Conservation (phyloP, 2,888 invertebrate genomes). For the Gymnosoma rotundatum region DNA sequence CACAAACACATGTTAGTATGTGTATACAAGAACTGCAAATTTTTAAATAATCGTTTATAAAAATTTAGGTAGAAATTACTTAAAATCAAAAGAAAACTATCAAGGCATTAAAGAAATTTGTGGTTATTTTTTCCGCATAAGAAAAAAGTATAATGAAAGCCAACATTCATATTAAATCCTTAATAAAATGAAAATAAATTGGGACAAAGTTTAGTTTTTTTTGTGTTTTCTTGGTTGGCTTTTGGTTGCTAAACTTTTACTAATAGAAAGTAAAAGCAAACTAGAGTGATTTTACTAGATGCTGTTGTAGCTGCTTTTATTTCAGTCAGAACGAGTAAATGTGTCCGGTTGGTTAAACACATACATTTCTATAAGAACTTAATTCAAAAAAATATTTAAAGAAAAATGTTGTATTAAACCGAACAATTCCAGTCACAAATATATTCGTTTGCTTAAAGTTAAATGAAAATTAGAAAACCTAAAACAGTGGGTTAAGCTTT, state of each 20-base stretch:
- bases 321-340: background rate
- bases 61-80: conserved; percentile 53
- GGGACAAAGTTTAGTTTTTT: conserved; percentile 1
- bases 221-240: background rate
- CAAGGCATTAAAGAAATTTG: conserved; percentile 28
- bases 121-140: conserved; percentile 19
- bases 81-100: conserved; percentile 4
- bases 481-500: too few relatives aligned
- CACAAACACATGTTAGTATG: background rate
- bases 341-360: background rate
- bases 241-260: background rate
- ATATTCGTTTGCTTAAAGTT: background rate
- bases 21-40: background rate
- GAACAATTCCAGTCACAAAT: background rate
- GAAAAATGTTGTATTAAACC: background rate
- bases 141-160: conserved; percentile 16
- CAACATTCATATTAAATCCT: conserved; percentile 20
- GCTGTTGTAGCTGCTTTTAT: background rate
- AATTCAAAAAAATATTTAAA: background rate
- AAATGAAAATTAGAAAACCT: background rate
- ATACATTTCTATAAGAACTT: background rate
- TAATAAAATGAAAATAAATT: conserved; percentile 27
- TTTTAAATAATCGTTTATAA: conserved; percentile 46
- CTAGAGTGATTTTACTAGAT: background rate
- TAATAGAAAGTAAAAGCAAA: background rate